Base-by-base conservation (phyloP, 2,888 invertebrate genomes). In the Tuberolachnus salignus region DNA sequence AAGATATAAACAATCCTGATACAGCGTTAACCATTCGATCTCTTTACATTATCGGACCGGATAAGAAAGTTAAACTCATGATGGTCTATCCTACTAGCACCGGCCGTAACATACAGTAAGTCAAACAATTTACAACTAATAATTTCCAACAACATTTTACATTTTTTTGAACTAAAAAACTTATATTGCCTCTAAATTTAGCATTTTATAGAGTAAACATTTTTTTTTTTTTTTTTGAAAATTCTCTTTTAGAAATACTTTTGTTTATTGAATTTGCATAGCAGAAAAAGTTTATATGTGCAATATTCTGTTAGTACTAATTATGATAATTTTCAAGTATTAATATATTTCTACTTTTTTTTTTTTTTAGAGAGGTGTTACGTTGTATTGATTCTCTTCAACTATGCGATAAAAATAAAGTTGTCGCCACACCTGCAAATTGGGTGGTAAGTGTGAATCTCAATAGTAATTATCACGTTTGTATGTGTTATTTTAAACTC, bases 31-130 rank as follows among this genome's bases (percentile, higher is more conserved):
- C 93, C 11, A 90, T 92, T 73, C 88, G 93, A 21, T 89, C 93
- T 82, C 88, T 95, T 23, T 94, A 93, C 85, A 88, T 95, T 82
- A 90, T 95, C 83, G 92, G 92, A 81, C 94, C 94, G 8, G 91
- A 92, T 84, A 92, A 92, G 84, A 91, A 90, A 83, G 87, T 95
- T 74, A 91, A 93, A 83, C 86, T 94, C 51, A 91, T 92, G 71
- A 92, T 95, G 89, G 89, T 91, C 80, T 95, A 95, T 85, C 95
- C 95, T 34, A 91, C 91, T 80, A 93, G 94, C 2, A 94, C 93
- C 34, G 95, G 95, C 59, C 88, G 95, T 82, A 94, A 94, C 86
- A 93, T 94, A 82, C 91, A 92, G 93, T 93, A 86, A 89, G 91
- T 89, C 16, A 46, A 34, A 1, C 13, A 51, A 34, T 67, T 66